Base-by-base conservation (phyloP, 2,888 invertebrate species). In the Mesorhabditis sp. region DNA sequence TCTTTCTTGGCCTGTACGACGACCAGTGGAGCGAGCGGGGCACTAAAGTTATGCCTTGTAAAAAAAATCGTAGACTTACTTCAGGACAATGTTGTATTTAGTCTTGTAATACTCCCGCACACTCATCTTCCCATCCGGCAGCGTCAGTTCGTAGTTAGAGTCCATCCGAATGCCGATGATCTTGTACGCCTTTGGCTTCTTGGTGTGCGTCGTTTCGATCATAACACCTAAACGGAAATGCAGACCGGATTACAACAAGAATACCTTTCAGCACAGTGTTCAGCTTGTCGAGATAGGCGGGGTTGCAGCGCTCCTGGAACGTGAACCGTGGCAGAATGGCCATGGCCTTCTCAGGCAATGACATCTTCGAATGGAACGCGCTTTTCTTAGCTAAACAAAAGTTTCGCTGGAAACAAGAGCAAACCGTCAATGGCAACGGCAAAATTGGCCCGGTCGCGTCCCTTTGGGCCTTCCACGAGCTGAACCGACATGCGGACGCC, bases 1-100 rank as follows among this genome's bases (percentile, higher is more conserved):
- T 68, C 62, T 28, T 72, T 72, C n/a, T 73, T 75, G 3, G 74
- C 66, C 44, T 77, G 70, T 6, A 70, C 70, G n/a, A 70, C 72
- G 43, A 73, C 43, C 0, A 76, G 43, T 6, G 78, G 67, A 43
- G 74, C 70, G 4, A 72, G 15, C 0, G 78, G 76, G 65, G 69
- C 72, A 45, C 76, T 72, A 45, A 42, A 72, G 67, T 5, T 42
- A 10, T 45, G 13, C 13, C 7, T 4, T 28, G 5, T 45, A 28
- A 15, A 3, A 6, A 6, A 43, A 10, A 67, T 4, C 10, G 10
- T 5, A 64, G 13, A 44, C 68, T 62, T 1, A 72, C 72, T 72
- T 67, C 45, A 79, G 69, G 3, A n/a, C 5, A 4, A 77, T 58
- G 0, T 70, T 65, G 70, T 77, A 76, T 15, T 73, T 70, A 13